These are phyloP conservation scores for Limanda limanda DNA, from an alignment of 2,113 vertebrate genomes.

Conservation along the genomic window DNA sequence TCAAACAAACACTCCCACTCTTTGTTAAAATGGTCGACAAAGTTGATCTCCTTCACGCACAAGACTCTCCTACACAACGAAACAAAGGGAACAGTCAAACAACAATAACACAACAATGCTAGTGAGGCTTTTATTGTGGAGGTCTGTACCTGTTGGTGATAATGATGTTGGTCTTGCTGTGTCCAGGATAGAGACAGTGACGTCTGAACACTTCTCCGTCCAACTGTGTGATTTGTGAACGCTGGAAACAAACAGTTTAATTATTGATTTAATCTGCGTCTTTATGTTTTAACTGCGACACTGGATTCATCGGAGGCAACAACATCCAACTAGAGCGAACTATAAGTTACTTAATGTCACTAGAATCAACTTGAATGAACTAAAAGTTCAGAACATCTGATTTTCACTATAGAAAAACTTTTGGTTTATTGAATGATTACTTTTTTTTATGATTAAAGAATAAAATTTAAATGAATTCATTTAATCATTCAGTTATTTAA, in stretches of 20 bases:
- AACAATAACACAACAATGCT: neutral
- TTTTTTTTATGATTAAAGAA: too few species aligned
- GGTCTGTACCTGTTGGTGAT: slow-evolving; percentile 90
- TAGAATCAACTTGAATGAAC: too few species aligned
- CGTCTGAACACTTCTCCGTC: slow-evolving; percentile 87
- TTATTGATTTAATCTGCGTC: too few species aligned
- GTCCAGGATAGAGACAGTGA: slow-evolving; percentile 82
- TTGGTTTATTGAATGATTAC: too few species aligned
- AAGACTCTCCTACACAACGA: slow-evolving; percentile 87
- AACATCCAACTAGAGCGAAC: too few species aligned
- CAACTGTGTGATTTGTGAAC: slow-evolving; percentile 87
- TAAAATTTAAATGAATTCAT: too few species aligned
- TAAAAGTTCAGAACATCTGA: too few species aligned
- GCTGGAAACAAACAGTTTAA: slow-evolving; percentile 75
- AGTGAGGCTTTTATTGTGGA: slow-evolving; percentile 14
- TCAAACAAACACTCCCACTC: slow-evolving; percentile 93
- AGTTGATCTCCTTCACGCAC: slow-evolving; percentile 91
- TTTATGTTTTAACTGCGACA: too few species aligned
- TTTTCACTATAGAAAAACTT: too few species aligned
- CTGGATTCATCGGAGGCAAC: too few species aligned
- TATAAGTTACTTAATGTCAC: too few species aligned
- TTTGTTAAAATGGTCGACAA: slow-evolving; percentile 88
- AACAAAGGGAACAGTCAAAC: neutral
- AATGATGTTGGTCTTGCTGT: slow-evolving; percentile 85
- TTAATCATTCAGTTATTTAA: too few species aligned